A percentile compares a stretch with the other conserved stretches of the same genome.
These are phyloP conservation scores for Drosophila mayaguana DNA, from an alignment of 2,888 invertebrate species.

Conservation along the genomic window DNA sequence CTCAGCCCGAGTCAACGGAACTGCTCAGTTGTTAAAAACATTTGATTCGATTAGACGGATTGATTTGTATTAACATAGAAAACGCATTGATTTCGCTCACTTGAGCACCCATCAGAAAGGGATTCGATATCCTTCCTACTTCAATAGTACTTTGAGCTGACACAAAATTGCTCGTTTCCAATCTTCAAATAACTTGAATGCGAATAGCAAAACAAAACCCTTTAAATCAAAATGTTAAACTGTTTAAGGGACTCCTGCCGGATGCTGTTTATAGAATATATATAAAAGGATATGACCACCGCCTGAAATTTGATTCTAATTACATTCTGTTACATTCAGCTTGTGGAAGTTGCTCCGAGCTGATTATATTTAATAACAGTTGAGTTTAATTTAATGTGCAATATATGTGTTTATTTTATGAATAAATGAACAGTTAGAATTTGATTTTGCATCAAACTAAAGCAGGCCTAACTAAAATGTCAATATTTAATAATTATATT, in stretches of 20 bases:
- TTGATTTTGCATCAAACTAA: background rate
- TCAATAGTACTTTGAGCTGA: conserved; percentile 4
- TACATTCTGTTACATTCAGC: background rate
- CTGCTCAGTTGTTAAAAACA: conserved; percentile 70
- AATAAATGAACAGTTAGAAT: too few species aligned
- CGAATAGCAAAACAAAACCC: conserved; percentile 7
- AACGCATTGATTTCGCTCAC: conserved; percentile 69
- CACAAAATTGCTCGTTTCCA: conserved; percentile 8
- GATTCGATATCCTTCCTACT: background rate
- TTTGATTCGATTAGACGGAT: conserved; percentile 80
- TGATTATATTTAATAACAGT: background rate
- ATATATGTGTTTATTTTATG: background rate
- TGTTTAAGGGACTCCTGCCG: background rate
- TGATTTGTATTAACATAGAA: conserved; percentile 78
- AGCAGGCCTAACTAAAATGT: too few species aligned
- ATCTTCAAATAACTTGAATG: conserved; percentile 18
- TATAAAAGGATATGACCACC: background rate
- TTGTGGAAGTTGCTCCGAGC: background rate
- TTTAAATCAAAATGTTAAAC: conserved; percentile 7
- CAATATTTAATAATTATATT: background rate
- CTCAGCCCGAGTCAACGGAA: conserved; percentile 60
- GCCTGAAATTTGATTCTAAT: background rate
- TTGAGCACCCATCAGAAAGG: conserved; percentile 39
- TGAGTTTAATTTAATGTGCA: background rate
- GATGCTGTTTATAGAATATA: background rate